Base-by-base conservation (phyloP, 1,140 invertebrate genomes). In the Drosophila kanapiae region DNA sequence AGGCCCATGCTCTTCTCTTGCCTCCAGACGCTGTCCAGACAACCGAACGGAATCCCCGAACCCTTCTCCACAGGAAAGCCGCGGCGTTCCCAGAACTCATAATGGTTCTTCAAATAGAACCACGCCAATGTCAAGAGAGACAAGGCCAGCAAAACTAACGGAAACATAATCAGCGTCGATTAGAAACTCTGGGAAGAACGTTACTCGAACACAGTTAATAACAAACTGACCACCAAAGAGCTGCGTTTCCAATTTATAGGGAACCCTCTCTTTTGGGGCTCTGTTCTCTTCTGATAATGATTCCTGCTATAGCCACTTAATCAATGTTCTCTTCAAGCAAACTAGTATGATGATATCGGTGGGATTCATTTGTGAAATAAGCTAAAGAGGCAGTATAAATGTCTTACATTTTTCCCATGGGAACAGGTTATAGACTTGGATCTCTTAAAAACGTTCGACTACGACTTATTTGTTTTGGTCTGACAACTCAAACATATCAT, bases 41-140 rank as follows among this genome's bases (percentile, higher is more conserved):
- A 91, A 4, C 92, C 92, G n/a, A 85, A 82, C 1, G 92, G 92
- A 57, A 93, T 80, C 2, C 58, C 47, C 6, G 76, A 60, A 16
- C 64, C 51, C 11, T 60, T 61, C 45, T 91, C 80, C 18, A 43
- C 65, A 0, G 88, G 83, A 58, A 92, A 82, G 6, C 81, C 85
- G 1, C 48, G 69, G 0, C 80, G 78, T 42, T 78, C 62, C 92
- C 92, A 92, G 45, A 76, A 82, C 1, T 78, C 61, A 43, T 91
- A 92, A 6, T 78, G 80, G 10, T 81, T 77, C 40, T 71, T 80
- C 2, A 83, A n/a, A 53, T 84, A 88, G 49, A 70, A 88, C 78
- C 72, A 91, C 13, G 65, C 72, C 45, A 88, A 42, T 10, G 67
- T 59, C 51, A 90, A 16, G 0, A 88, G 61, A 10, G 70, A 49